These are phyloP conservation scores for Cyclura pinguis DNA, from an alignment of 2,797 vertebrate genomes.

Conservation along the genomic window DNA sequence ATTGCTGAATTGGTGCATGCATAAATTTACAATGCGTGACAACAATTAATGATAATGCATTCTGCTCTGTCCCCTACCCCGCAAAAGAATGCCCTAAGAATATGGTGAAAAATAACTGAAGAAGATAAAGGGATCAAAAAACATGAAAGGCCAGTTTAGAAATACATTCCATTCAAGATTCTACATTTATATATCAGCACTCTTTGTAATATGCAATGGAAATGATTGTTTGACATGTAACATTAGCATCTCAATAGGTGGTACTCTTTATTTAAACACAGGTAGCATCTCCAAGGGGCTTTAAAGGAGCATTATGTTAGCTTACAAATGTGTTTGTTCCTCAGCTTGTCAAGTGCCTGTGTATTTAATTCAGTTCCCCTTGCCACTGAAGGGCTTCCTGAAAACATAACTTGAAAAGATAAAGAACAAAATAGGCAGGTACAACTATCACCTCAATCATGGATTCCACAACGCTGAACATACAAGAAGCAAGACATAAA, in stretches of 20 bases:
- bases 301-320: neutral
- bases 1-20: neutral
- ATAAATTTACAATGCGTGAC: constrained; percentile 45
- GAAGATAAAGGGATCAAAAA: neutral
- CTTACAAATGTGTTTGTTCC: neutral
- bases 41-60: constrained; percentile 53
- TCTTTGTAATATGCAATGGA: neutral
- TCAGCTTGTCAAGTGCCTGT: neutral
- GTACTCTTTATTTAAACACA: neutral
- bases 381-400: neutral
- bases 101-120: neutral
- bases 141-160: neutral
- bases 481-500: neutral
- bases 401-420: neutral
- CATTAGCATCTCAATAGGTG: neutral
- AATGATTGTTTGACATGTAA: constrained; percentile 7
- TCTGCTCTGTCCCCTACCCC: neutral
- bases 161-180: constrained; percentile 12
- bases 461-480: neutral
- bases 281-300: neutral
- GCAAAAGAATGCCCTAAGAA: neutral
- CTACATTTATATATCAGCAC: constrained; percentile 47
- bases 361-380: neutral
- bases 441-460: neutral
- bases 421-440: neutral